Conservation (phyloP, 2,113 vertebrate genomes). For the Ramphastos sulfuratus region DNA sequence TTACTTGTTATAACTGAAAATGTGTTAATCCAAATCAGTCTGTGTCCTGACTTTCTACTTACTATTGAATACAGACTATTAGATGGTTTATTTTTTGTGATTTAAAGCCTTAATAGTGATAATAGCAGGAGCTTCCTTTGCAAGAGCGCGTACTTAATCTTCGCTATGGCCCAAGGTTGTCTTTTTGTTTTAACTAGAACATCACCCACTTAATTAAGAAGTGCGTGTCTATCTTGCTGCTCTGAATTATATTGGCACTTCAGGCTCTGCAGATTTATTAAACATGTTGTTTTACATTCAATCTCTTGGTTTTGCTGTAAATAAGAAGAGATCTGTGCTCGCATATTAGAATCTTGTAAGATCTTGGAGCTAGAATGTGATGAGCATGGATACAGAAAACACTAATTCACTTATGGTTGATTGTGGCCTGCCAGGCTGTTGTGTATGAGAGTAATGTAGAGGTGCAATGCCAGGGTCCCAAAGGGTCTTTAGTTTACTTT, state of each 20-base stretch:
- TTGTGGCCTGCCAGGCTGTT: background rate
- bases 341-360: constrained; percentile 33
- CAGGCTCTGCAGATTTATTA: constrained; percentile 74
- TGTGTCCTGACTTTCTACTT: constrained; percentile 75
- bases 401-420: background rate
- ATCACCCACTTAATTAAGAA: constrained; percentile 93
- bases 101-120: constrained; percentile 82
- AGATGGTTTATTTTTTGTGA: constrained; percentile 85
- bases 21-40: constrained; percentile 85
- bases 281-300: constrained; percentile 76
- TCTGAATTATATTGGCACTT: constrained; percentile 78
- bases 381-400: constrained; percentile 20
- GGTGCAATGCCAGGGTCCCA: background rate
- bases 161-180: constrained; percentile 71
- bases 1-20: constrained; percentile 92
- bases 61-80: constrained; percentile 78
- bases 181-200: constrained; percentile 83
- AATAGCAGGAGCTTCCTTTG: constrained; percentile 75
- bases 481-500: background rate
- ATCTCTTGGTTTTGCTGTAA: constrained; percentile 77
- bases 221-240: constrained; percentile 79
- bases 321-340: constrained; percentile 77
- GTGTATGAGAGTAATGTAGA: background rate
- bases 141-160: constrained; percentile 73
- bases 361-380: constrained; percentile 5